Base-by-base conservation (phyloP, 2,888 invertebrate species). In the Eurois occulta region DNA sequence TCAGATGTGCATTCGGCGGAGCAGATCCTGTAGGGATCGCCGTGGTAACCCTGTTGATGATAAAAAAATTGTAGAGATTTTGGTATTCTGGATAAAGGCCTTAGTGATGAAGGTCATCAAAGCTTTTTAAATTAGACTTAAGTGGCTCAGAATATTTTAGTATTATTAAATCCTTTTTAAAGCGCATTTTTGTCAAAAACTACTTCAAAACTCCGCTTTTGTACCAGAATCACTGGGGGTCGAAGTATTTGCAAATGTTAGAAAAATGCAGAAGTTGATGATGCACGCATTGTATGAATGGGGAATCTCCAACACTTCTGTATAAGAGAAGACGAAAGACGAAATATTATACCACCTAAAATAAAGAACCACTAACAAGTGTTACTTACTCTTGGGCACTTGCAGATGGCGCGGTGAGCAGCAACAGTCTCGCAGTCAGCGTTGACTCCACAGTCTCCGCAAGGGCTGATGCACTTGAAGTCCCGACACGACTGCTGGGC, bases 1-100 rank as follows among this genome's bases (percentile, higher is more conserved):
- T 98, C 98, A 1, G 97, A 97, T 10, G 98, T 97, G 90, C 99
- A 99, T 92, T 99, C 99, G 0, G 98, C 98, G 67, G 97, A 97
- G 90, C 99, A 99, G 86, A 98, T 97, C 11, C 97, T 95, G 92
- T 97, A 97, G 0, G 98, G 98, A 91, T 98, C 98, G 72, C 99
- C 99, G 84, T 97, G 97, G 94, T 98, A 98, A 60, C 98, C 98
- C 97, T 98, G 88, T 4, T 88, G 72, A 67, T 21, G 11, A 68
- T 16, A 60, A 83, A 70, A 24, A 38, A 21, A 16, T 71, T 35
- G 0, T 24, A 80, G 7, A 62, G 28, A 2, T 38, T 62, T 52
- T 41, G 8, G 0, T 13, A 52, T 52, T 48, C 18, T 2, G 35
- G 7, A n/a, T 11, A 41, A 41, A 60, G 16, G 2, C 11, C 35